These are phyloP conservation scores for Dynastes tityus DNA, from an alignment of 2,888 invertebrate genomes.

Conservation along the genomic window DNA sequence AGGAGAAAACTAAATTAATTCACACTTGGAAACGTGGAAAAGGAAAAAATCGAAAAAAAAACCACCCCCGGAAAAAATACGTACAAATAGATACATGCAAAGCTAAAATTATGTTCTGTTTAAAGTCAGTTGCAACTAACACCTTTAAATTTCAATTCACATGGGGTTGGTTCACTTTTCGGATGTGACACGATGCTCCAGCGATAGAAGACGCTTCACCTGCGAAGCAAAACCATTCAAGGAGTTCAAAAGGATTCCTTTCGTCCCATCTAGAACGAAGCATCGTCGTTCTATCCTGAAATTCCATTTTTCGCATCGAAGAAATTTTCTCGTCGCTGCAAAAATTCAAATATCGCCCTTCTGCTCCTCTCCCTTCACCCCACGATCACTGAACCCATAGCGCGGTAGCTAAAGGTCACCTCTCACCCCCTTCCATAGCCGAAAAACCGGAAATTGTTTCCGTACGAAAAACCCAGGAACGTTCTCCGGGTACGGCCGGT, in stretches of 20 bases:
- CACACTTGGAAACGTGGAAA: too few species aligned
- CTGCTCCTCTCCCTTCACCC: background rate
- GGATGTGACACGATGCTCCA: too few species aligned
- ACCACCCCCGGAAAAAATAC: too few species aligned
- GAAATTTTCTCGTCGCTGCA: constrained; percentile 4
- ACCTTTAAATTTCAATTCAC: too few species aligned
- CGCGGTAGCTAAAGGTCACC: background rate
- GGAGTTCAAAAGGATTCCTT: background rate
- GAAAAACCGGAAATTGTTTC: constrained; percentile 23
- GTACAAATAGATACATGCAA: too few species aligned
- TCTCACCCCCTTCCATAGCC: background rate
- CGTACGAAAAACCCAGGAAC: constrained; percentile 20
- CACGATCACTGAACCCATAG: background rate
- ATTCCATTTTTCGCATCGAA: background rate
- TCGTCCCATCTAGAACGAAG: background rate
- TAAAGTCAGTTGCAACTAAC: too few species aligned
- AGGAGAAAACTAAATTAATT: too few species aligned
- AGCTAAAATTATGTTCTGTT: too few species aligned
- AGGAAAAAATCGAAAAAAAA: too few species aligned
- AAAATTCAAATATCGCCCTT: constrained; percentile 2
- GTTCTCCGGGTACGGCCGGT: constrained; percentile 1
- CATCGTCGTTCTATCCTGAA: background rate
- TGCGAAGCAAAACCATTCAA: background rate
- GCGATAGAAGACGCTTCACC: background rate
- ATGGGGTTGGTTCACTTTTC: too few species aligned